Evolutionary conservation across 2,888 invertebrate genomes (phyloP).

Genomic region (Diploptera punctata): DNA sequence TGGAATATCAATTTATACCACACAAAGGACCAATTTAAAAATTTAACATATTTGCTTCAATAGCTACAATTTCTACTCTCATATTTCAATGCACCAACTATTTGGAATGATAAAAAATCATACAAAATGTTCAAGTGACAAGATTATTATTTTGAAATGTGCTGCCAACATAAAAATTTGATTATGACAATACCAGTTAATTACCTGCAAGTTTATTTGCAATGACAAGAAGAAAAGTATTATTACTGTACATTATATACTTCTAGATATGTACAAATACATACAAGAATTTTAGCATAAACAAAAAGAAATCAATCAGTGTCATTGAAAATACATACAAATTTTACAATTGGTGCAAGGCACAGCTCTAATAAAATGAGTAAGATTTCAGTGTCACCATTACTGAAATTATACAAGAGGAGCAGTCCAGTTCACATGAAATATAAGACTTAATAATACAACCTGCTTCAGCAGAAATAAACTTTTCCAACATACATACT

Average conservation of each 20-base stretch:
- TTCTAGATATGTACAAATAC: not conserved
- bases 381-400: not conserved
- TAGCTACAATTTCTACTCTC: no score
- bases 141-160: no score
- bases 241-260: not conserved
- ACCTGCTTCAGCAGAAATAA: not conserved
- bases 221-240: not conserved
- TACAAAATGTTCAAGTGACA: not conserved
- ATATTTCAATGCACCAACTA: no score
- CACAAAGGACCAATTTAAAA: no score
- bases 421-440: not conserved
- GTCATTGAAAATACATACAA: not conserved
- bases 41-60: no score
- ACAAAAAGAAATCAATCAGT: not conserved
- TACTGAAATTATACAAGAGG: not conserved
- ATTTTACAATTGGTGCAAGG: conserved; percentile 1
- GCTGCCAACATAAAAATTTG: no score
- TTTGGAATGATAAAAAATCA: no score
- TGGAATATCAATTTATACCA: no score
- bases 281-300: not conserved
- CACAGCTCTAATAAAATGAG: not conserved
- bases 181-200: not conserved
- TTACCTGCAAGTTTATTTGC: not conserved
- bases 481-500: not conserved
- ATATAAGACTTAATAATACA: not conserved